A percentile compares a stretch with the other conserved stretches of the same genome.
These are phyloP conservation scores for Andricus curvator DNA, from an alignment of 2,888 invertebrate genomes.

Conservation along the genomic window DNA sequence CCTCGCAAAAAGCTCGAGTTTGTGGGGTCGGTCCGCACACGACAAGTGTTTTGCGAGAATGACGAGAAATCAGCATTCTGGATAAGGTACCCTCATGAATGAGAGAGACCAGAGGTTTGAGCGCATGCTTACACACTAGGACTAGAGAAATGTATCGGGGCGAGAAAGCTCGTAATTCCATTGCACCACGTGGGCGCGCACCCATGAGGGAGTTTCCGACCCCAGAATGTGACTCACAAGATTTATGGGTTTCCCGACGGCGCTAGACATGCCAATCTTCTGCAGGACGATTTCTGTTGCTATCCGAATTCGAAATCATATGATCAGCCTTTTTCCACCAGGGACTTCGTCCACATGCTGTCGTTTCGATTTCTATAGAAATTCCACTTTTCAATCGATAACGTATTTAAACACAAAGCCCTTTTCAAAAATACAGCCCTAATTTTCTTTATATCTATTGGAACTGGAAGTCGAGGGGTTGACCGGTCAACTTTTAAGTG, in stretches of 20 bases:
- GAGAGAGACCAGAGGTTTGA: conserved; percentile 46
- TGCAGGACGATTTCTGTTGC: conserved; percentile 40
- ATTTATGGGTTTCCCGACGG: conserved; percentile 69
- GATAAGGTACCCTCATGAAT: conserved; percentile 61
- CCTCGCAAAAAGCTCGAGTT: conserved; percentile 6
- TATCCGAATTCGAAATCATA: conserved; percentile 23
- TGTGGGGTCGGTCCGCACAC: conserved; percentile 19
- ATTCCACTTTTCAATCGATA: conserved; percentile 2
- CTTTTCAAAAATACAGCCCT: not conserved
- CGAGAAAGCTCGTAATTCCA: conserved; percentile 67
- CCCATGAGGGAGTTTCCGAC: conserved; percentile 63
- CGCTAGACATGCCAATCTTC: conserved; percentile 65
- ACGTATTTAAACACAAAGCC: not conserved
- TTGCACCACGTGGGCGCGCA: conserved; percentile 71
- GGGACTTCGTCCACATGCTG: not conserved
- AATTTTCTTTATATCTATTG: not conserved
- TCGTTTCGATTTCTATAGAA: conserved; percentile 2
- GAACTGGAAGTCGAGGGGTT: too few relatives aligned
- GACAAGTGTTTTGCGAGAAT: conserved; percentile 17
- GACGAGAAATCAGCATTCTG: not conserved
- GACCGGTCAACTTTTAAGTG: too few relatives aligned
- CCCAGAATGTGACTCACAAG: conserved; percentile 73
- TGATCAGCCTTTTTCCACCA: conserved; percentile 20
- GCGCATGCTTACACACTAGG: conserved; percentile 60
- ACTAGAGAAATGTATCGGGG: conserved; percentile 54